These are phyloP conservation scores for Okamejei kenojei DNA, from an alignment of 2,797 vertebrate species.

Conservation along the genomic window DNA sequence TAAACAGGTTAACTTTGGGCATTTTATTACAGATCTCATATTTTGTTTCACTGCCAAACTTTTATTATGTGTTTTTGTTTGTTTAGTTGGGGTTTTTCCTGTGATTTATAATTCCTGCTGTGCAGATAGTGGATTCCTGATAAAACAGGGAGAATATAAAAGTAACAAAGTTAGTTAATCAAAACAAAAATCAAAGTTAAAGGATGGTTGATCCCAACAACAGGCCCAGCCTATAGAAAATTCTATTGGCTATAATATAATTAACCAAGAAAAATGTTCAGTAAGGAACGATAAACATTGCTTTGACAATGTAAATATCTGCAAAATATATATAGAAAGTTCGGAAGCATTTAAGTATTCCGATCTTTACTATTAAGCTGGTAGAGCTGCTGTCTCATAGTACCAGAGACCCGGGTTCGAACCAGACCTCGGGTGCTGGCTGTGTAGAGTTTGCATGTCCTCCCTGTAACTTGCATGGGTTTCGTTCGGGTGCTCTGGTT, in stretches of 20 bases:
- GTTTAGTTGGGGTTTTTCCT: not conserved
- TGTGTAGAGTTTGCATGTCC: too few relatives aligned
- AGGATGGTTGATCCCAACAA: not conserved
- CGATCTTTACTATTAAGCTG: not conserved
- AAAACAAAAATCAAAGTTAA: not conserved
- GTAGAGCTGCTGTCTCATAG: not conserved
- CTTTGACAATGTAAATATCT: not conserved
- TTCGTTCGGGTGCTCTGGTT: too few relatives aligned
- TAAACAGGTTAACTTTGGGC: not conserved
- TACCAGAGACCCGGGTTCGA: too few relatives aligned
- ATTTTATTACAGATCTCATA: not conserved
- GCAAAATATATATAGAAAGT: not conserved
- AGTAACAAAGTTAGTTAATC: not conserved
- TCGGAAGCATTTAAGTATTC: not conserved
- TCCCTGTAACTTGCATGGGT: too few relatives aligned
- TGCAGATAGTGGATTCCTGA: not conserved
- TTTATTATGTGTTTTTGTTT: not conserved
- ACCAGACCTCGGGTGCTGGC: too few relatives aligned
- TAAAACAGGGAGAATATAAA: not conserved
- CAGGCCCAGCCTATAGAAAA: not conserved
- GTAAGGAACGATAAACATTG: not conserved
- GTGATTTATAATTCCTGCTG: not conserved
- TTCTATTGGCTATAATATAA: not conserved
- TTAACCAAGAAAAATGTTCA: not conserved
- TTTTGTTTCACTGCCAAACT: not conserved